Evolutionary conservation across 2,113 vertebrate genomes (phyloP).

Genomic region (Lipophrys pholis): DNA sequence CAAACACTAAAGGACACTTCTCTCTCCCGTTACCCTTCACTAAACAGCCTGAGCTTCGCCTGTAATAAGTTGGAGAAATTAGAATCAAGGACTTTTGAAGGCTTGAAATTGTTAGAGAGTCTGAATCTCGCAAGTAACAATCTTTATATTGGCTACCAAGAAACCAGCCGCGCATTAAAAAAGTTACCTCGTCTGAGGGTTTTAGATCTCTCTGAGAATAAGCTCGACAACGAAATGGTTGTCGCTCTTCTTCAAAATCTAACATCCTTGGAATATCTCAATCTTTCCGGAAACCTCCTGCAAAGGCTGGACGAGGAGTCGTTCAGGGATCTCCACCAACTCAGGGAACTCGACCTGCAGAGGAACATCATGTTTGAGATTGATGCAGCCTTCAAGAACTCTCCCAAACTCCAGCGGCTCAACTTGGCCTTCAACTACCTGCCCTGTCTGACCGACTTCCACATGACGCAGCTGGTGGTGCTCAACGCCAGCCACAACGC

Average conservation of each 20-base stretch:
- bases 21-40: constrained; percentile 80
- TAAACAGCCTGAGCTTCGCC: constrained; percentile 85
- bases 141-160: constrained; percentile 80
- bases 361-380: constrained; percentile 95
- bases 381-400: constrained; percentile 86
- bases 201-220: constrained; percentile 91
- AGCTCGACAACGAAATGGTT: constrained; percentile 87
- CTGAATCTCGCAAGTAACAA: constrained; percentile 88
- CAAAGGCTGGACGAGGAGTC: constrained; percentile 86
- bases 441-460: constrained; percentile 89
- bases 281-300: constrained; percentile 88
- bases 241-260: constrained; percentile 85
- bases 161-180: constrained; percentile 83
- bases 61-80: constrained; percentile 84
- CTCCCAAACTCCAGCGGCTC: constrained; percentile 85
- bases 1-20: constrained; percentile 81
- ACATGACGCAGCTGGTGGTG: constrained; percentile 85
- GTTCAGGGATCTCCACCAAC: constrained; percentile 84
- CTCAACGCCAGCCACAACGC: constrained; percentile 91
- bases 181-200: constrained; percentile 74
- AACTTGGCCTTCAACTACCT: constrained; percentile 93
- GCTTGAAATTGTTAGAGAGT: constrained; percentile 74
- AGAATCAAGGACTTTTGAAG: constrained; percentile 76
- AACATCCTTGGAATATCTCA: constrained; percentile 88
- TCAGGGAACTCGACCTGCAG: constrained; percentile 90